phyloP scores from a whole-genome alignment of 2,888 invertebrate species.

The Eueremaeus valkanovi region DNA sequence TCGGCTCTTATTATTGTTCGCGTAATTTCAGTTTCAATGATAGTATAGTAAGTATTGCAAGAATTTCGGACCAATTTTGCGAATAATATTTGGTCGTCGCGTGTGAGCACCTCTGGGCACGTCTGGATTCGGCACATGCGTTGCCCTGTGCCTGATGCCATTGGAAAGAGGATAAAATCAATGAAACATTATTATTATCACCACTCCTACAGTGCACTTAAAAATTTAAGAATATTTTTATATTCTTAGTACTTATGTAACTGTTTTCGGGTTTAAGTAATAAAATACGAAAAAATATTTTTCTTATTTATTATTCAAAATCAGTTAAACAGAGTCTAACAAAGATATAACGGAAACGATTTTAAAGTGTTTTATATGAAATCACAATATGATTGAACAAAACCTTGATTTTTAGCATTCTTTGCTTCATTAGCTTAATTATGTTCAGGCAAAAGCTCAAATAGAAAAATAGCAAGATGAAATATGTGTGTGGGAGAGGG shows the following conservation, averaged over 20 bases:
- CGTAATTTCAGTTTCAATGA: neutral
- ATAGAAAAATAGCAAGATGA: no score
- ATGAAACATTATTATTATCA: constrained; percentile 4
- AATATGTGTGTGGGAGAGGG: no score
- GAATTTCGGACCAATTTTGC: neutral
- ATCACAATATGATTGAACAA: no score
- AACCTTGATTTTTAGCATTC: no score
- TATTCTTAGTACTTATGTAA: constrained; percentile 10
- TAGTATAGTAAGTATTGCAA: constrained; percentile 17
- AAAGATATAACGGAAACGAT: no score
- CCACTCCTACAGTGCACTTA: neutral
- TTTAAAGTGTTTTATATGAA: no score
- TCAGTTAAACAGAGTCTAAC: no score
- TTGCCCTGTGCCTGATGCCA: neutral
- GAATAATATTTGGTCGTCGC: neutral
- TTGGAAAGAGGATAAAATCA: neutral
- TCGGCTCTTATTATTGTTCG: neutral
- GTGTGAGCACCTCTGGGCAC: neutral
- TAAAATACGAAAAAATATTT: no score
- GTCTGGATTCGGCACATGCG: constrained; percentile 1
- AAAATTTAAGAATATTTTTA: neutral
- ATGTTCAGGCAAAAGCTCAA: no score
- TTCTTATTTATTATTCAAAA: no score
- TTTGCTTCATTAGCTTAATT: no score
- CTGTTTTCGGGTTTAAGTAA: neutral